Evolutionary conservation across 1,140 invertebrate species (phyloP), one percentile per base, ranked within the genome.

Genomic region (Musca domestica): DNA sequence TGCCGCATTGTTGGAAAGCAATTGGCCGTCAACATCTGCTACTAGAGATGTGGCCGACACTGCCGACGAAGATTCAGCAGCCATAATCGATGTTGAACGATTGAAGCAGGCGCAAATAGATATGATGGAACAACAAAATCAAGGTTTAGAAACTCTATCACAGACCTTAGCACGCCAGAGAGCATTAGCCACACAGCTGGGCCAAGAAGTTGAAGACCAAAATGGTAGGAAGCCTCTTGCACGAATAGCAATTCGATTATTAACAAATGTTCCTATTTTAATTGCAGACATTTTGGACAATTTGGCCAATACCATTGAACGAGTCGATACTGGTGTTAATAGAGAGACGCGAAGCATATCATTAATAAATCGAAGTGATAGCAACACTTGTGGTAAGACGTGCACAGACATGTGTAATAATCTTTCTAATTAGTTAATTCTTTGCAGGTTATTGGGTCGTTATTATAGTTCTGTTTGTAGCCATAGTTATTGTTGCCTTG

Each of bases 131-230:
- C 88, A 90, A 63, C 92, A 94, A 86, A 90, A 94, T 76, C 78
- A 86, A 72, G 91, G 91, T 0, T 82, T 95, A 22, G 92, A 94
- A 70, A 87, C 87, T 67, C 82, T 94, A 52, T 90, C 91, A 14
- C 86, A 89, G 76, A 90, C 92, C 3, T 91, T 95, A 63, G 85
- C 87, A 1, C 81, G 92, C 23, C 93, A 95, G 76, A 93, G 92
- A 72, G 82, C 89, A 73, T 88, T 94, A 74, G 91, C 91, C 22
- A 81, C 88, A 51, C 88, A 87, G 54, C 91, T 94, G 72, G 87
- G 88, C 23, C 86, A 85, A 76, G 92, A 94, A 85, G 91, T 94
- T 1, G 88, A 91, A 76, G 80, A 86, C 71, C 92, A 95, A 73
- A 92, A 93, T 85, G 90, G 91, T 92, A 79, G 80, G 15, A 41